These are phyloP conservation scores for Xyrauchen texanus DNA, from an alignment of 2,113 vertebrate species.

Conservation along the genomic window DNA sequence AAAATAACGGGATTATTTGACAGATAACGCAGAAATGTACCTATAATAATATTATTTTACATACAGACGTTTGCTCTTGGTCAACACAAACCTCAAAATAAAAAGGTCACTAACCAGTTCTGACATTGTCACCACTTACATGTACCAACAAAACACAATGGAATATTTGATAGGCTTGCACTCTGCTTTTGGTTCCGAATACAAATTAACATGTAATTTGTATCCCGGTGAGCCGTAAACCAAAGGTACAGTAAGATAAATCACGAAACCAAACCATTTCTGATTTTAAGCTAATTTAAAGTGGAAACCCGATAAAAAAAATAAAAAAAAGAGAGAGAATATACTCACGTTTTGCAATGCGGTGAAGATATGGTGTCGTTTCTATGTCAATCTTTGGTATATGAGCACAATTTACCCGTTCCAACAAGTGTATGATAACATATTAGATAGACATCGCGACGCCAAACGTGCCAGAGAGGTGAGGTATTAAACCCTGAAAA, in stretches of 20 bases:
- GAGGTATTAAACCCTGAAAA: slow-evolving; percentile 7
- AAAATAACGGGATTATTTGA: slow-evolving; percentile 5
- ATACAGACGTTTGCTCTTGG: background rate
- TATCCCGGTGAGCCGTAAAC: too few relatives aligned
- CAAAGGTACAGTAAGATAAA: too few relatives aligned
- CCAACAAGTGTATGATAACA: slow-evolving; percentile 21
- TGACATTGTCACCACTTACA: background rate
- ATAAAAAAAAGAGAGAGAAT: background rate
- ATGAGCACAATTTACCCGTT: background rate
- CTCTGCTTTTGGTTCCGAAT: too few relatives aligned
- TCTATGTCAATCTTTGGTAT: background rate
- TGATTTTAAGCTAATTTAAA: too few relatives aligned
- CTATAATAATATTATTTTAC: background rate
- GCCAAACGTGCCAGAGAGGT: background rate
- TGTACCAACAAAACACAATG: background rate
- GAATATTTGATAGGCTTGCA: background rate
- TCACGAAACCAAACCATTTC: too few relatives aligned
- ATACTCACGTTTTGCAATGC: slow-evolving; percentile 5
- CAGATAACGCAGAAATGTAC: too few relatives aligned
- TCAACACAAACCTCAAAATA: too few relatives aligned
- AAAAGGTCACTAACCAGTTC: too few relatives aligned
- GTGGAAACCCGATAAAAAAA: too few relatives aligned
- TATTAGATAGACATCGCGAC: slow-evolving; percentile 26
- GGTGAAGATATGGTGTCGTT: background rate
- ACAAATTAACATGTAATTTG: too few relatives aligned